Conservation (phyloP, 2,888 invertebrate genomes). For the Drosophila leonis region DNA sequence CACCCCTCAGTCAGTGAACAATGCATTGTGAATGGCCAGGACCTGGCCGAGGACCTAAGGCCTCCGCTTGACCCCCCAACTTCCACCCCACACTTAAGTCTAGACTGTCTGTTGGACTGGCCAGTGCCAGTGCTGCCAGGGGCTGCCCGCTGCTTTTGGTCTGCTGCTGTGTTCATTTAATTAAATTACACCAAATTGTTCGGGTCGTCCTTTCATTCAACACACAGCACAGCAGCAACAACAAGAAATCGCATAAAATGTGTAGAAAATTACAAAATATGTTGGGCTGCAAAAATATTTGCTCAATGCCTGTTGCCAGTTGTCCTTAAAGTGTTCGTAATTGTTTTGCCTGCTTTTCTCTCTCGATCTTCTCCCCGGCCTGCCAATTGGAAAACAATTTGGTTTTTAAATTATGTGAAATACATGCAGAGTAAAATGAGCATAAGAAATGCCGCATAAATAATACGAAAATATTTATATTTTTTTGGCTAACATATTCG, state of each 20-base stretch:
- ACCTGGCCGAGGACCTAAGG: slow-evolving; percentile 30
- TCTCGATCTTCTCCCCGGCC: not conserved
- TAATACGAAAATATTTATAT: slow-evolving; percentile 45
- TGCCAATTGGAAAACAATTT: slow-evolving; percentile 61
- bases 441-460: slow-evolving; percentile 54
- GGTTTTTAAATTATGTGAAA: slow-evolving; percentile 60
- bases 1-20: slow-evolving; percentile 71
- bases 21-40: slow-evolving; percentile 76
- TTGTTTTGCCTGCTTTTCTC: slow-evolving; percentile 29
- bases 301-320: slow-evolving; percentile 43
- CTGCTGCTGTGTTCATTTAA: slow-evolving; percentile 81
- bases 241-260: slow-evolving; percentile 58
- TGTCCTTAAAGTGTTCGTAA: slow-evolving; percentile 52
- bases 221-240: slow-evolving; percentile 11
- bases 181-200: slow-evolving; percentile 82
- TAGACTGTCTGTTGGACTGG: slow-evolving; percentile 35
- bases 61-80: not conserved
- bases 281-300: slow-evolving; percentile 64
- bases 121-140: slow-evolving; percentile 20
- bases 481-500: slow-evolving; percentile 51
- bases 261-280: slow-evolving; percentile 73
- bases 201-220: slow-evolving; percentile 63
- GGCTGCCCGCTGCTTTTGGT: slow-evolving; percentile 69
- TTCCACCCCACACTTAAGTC: slow-evolving; percentile 19
- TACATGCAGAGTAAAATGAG: slow-evolving; percentile 24